Evolutionary conservation across 92 coral and sea anemone species (phyloP), one percentile per base, ranked within the genome.

Genomic region (Epizoanthus fatuus): DNA sequence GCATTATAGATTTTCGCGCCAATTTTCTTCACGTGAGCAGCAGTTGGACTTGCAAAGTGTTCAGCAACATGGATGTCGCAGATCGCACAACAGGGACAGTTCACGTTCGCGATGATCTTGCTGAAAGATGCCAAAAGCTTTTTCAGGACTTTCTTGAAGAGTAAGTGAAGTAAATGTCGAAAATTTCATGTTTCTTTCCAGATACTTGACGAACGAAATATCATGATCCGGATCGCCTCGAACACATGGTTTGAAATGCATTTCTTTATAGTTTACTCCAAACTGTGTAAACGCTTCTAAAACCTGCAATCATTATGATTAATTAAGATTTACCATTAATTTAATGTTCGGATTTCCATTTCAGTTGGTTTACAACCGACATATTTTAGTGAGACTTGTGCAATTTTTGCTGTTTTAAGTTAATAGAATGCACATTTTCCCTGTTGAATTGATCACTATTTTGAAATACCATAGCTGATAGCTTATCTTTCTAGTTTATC

Each of bases 101-200:
- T 68, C 98, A 88, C 72, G 95, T 97, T 14, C 99, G 97, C 62
- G 99, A 97, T 91, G 98, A 97, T 71, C 94, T 97, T 39, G 98
- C 98, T 74, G 98, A 97, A 73, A 94, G 95, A 72, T 95, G 97
- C 68, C 99, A 97, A 79, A 97, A 97, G 93, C 98, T 97, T 75
- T 97, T 97, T 81, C 99, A 97, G 84, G 99, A 97, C 91, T 97
- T 97, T 75, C 93, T 97, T n/a, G 99, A 97, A 88, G 98, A 97
- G 99, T 97, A 86, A 97, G 99, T 93, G n/a, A 3, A 42, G 4
- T 78, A 69, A 35, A 54, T 15, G 35, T 17, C 59, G 42, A 7
- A 45, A 7, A 52, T 75, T 13, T 20, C 3, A 7, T 35, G 69
- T 37, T 82, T 8, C 0, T 17, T 56, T 60, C 22, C n/a, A 17